Percentiles rank a stretch among this genome's conserved stretches.
Conservation (phyloP, 2,888 invertebrate genomes). For the Torymus tubicola region DNA sequence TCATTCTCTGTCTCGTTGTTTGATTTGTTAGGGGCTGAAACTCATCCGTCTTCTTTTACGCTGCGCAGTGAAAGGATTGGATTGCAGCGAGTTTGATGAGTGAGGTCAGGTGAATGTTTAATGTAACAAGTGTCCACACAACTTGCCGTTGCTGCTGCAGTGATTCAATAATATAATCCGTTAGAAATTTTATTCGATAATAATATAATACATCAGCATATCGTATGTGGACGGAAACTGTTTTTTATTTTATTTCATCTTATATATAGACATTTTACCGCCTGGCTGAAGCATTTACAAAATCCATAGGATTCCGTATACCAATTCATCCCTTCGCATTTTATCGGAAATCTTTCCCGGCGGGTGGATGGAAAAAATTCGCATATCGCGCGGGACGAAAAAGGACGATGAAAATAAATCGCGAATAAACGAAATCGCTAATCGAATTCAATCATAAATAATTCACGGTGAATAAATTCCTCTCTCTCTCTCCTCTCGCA, state of each 20-base stretch:
- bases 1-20: not conserved
- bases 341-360: not conserved
- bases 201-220: too few relatives aligned
- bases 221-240: too few relatives aligned
- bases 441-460: conserved; percentile 49
- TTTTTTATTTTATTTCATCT: too few relatives aligned
- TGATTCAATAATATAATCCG: too few relatives aligned
- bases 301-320: not conserved
- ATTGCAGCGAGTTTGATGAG: conserved; percentile 17
- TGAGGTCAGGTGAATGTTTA: conserved; percentile 32
- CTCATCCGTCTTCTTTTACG: conserved; percentile 12
- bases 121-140: conserved; percentile 11
- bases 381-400: too few relatives aligned
- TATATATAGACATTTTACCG: not conserved
- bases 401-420: not conserved
- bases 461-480: conserved; percentile 43
- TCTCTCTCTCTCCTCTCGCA: not conserved
- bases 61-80: not conserved
- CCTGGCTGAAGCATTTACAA: not conserved
- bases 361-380: too few relatives aligned
- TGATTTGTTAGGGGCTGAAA: conserved; percentile 13
- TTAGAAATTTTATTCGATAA: too few relatives aligned
- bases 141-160: too few relatives aligned
- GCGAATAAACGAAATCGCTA: conserved; percentile 26
- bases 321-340: not conserved